These are phyloP conservation scores for Meandrusa payeni DNA, from an alignment of 2,888 invertebrate genomes.

Conservation along the genomic window DNA sequence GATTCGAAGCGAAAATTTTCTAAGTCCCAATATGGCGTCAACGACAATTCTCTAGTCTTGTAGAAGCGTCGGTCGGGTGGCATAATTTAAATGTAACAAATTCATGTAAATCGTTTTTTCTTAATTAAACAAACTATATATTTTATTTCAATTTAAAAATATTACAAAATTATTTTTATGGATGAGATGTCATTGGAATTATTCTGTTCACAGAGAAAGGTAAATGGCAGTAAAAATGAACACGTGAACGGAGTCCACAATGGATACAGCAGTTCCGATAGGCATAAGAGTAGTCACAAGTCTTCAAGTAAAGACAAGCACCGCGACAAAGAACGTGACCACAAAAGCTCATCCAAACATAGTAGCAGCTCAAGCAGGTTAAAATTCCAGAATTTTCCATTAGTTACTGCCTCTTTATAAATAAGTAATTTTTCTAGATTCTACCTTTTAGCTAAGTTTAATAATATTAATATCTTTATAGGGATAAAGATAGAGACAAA, in stretches of 20 bases:
- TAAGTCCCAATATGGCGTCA: conserved; percentile 95
- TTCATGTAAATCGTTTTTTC: conserved; percentile 5
- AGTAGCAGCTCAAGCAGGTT: conserved; percentile 75
- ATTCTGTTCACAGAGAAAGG: conserved; percentile 60
- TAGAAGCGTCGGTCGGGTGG: conserved; percentile 64
- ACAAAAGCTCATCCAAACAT: conserved; percentile 76
- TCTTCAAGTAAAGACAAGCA: conserved; percentile 86
- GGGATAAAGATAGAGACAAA: conserved; percentile 78
- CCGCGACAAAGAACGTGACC: conserved; percentile 84
- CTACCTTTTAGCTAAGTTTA: background rate
- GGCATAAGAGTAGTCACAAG: conserved; percentile 83
- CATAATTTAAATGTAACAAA: conserved; percentile 15
- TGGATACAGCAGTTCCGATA: conserved; percentile 83
- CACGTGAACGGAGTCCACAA: conserved; percentile 91
- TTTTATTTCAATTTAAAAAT: conserved; percentile 5
- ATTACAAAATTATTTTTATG: conserved; percentile 16
- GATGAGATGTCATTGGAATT: conserved; percentile 19
- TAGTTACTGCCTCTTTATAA: conserved; percentile 5
- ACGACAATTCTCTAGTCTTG: conserved; percentile 81
- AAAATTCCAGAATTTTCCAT: conserved; percentile 63
- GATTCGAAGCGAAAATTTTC: conserved; percentile 77
- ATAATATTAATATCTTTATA: conserved; percentile 33
- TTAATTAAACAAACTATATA: background rate
- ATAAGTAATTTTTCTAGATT: no score
- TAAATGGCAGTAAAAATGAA: conserved; percentile 79